phyloP scores from a whole-genome alignment of 1,140 invertebrate genomes.

The Nylanderia fulva region DNA sequence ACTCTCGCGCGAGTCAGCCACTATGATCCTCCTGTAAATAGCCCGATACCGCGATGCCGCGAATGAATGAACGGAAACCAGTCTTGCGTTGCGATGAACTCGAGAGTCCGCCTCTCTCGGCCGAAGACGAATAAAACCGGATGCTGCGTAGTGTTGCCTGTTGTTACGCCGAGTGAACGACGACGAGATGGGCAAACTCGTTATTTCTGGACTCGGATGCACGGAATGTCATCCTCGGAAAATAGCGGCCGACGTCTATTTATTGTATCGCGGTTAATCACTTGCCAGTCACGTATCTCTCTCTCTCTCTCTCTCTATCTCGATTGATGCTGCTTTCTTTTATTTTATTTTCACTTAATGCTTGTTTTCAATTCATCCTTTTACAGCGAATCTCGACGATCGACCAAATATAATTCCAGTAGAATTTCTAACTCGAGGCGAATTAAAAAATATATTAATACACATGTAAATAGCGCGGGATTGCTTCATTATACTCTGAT shows the following conservation, averaged over 20 bases:
- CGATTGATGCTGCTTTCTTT: background rate
- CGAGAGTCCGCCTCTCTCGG: conserved; percentile 16
- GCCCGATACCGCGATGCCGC: conserved; percentile 19
- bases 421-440: no score
- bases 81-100: conserved; percentile 24
- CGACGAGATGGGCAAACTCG: conserved; percentile 26
- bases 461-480: background rate
- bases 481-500: background rate
- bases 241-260: conserved; percentile 17
- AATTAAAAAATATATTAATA: background rate
- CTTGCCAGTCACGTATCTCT: background rate
- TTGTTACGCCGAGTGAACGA: conserved; percentile 14
- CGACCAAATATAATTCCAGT: no score
- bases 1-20: background rate
- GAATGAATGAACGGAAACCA: conserved; percentile 58
- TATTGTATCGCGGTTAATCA: conserved; percentile 35
- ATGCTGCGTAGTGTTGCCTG: background rate
- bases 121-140: conserved; percentile 44
- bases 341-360: background rate
- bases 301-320: no score
- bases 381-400: background rate
- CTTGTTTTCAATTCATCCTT: background rate
- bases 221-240: conserved; percentile 25
- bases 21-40: conserved; percentile 29
- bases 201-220: background rate